Evolutionary conservation across 1,140 invertebrate genomes (phyloP).

Genomic region (Zaprionus vittiger): DNA sequence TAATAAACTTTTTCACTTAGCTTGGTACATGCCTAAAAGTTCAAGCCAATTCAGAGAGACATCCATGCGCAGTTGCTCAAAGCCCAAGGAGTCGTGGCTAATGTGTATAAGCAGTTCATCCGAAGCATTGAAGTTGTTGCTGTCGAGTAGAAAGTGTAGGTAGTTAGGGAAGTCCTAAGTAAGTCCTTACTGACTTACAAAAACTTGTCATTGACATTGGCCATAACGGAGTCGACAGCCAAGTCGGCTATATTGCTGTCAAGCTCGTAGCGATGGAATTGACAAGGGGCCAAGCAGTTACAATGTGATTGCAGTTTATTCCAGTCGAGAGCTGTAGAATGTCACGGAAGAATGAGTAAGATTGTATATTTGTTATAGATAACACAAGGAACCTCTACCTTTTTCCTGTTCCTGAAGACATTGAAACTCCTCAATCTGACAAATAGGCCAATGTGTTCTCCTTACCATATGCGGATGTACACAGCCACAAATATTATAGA

Average conservation of each 20-base stretch:
- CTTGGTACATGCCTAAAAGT: conserved; percentile 61
- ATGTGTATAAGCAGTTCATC: conserved; percentile 84
- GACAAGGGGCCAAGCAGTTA: conserved; percentile 67
- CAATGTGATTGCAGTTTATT: conserved; percentile 41
- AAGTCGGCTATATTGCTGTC: conserved; percentile 45
- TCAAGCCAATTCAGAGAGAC: conserved; percentile 86
- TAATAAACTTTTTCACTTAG: conserved; percentile 1
- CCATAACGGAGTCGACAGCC: neutral
- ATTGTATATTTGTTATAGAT: neutral
- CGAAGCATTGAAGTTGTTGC: conserved; percentile 25
- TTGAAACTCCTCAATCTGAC: conserved; percentile 49
- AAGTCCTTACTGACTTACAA: conserved; percentile 28
- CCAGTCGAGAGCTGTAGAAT: conserved; percentile 41
- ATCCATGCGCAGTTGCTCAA: conserved; percentile 86
- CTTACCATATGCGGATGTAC: conserved; percentile 85
- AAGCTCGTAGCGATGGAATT: conserved; percentile 59
- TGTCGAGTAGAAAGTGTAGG: conserved; percentile 5
- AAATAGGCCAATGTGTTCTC: conserved; percentile 52
- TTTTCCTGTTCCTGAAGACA: conserved; percentile 58
- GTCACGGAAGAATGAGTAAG: neutral
- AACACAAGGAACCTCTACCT: neutral
- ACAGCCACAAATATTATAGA: conserved; percentile 85
- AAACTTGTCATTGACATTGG: conserved; percentile 7
- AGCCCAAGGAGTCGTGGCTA: conserved; percentile 86
- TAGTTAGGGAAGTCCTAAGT: neutral